Conservation (phyloP, 2,888 invertebrate genomes). For the Nomada lathburiana region DNA sequence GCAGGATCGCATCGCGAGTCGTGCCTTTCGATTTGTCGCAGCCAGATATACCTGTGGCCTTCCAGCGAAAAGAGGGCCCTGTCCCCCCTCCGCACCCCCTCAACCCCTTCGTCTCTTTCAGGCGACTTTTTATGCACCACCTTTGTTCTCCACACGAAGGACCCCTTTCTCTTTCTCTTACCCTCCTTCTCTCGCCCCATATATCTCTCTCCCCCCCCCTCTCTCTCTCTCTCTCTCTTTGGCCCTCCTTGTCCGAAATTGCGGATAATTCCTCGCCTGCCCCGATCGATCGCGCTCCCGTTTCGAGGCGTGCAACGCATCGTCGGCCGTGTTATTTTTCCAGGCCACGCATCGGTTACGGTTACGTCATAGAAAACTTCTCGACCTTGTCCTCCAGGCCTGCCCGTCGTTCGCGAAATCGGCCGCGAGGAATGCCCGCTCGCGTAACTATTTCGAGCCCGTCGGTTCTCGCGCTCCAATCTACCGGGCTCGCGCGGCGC, state of each 20-base stretch:
- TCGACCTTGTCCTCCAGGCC: slow-evolving; percentile 25
- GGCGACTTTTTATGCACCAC: neutral
- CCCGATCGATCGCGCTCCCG: slow-evolving; percentile 25
- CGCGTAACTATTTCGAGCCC: slow-evolving; percentile 4
- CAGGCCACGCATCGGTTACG: slow-evolving; percentile 28
- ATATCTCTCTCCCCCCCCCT: neutral
- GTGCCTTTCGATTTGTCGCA: slow-evolving; percentile 54
- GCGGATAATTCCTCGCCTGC: slow-evolving; percentile 29
- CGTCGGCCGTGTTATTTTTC: slow-evolving; percentile 31
- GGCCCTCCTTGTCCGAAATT: slow-evolving; percentile 23
- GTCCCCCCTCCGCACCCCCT: neutral
- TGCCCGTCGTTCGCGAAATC: slow-evolving; percentile 10
- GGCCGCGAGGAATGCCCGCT: neutral
- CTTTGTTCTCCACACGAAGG: neutral
- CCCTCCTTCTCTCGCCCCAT: neutral
- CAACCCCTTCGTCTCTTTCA: neutral
- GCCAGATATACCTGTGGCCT: slow-evolving; percentile 39
- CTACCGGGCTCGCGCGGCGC: no score
- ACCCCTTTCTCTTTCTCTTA: neutral
- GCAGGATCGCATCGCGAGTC: slow-evolving; percentile 37
- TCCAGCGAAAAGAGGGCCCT: slow-evolving; percentile 24
- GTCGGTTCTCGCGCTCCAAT: no score
- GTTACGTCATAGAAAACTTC: slow-evolving; percentile 12
- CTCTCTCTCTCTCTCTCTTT: neutral
- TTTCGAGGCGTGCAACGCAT: slow-evolving; percentile 8